Evolutionary conservation across 1,140 invertebrate species (phyloP), one percentile per base, ranked within the genome.

Genomic region (Heliconius melpomene): DNA sequence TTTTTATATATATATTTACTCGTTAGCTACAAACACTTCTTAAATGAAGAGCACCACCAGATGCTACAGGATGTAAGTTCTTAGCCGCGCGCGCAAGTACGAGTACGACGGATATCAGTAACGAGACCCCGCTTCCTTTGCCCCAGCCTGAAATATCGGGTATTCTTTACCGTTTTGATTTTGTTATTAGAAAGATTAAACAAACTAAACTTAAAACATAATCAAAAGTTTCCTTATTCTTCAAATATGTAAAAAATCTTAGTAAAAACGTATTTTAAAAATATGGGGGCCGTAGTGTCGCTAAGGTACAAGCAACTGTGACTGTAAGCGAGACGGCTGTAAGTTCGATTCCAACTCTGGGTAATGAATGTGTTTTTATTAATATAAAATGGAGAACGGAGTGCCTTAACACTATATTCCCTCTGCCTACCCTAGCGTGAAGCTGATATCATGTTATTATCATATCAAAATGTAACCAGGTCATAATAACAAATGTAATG

Each of bases 1-100:
- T 72, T 38, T 32, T 38, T 72, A 32, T 32, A 32, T 36, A 36
- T 36, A 36, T 72, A 40, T 20, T 72, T 72, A 40, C 7, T 38
- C 18, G 13, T 20, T 46, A 70, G 60, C 46, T 16, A 29, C 66
- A 77, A 77, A 72, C 76, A 77, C 75, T 52, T 66, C 38, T 79
- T 75, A 71, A 75, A 75, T 72, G 70, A 75, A 75, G 72, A 60
- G 78, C 78, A 75, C n/a, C 46, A 52, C 79, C 74, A 75, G 74
- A 80, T 77, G 75, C 46, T 71, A 78, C 79, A 81, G 80, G 80
- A 81, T 78, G 77, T 81, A 78, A 74, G 80, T 81, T 81, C 80
- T 81, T 81, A 81, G 80, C 77, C n/a, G 80, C 52, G 73, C 80
- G 52, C 60, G 74, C 72, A 77, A 77, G 75, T 36, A 36, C 32